A percentile compares a stretch with the other conserved stretches of the same genome.
These are phyloP conservation scores for Ianthella basta DNA, from an alignment of 37 sponge, comb jelly and placozoan genomes.

Conservation along the genomic window DNA sequence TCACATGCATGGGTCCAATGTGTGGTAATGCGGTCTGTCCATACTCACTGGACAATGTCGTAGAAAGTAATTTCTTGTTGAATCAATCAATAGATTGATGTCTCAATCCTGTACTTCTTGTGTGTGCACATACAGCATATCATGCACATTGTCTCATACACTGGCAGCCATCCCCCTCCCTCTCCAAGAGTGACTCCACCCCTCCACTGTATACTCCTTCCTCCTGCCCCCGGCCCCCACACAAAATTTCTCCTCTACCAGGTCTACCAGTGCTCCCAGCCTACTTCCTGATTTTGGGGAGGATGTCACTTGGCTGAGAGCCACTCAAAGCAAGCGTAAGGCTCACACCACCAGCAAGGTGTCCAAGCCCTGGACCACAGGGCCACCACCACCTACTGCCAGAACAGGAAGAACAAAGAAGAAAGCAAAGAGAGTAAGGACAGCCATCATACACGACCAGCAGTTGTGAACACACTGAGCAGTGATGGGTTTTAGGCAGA, in stretches of 20 bases:
- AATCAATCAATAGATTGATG: no score
- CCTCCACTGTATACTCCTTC: no score
- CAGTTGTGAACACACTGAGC: no score
- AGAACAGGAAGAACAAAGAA: background rate
- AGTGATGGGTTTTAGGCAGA: no score
- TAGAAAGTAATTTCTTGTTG: no score
- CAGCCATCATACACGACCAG: background rate
- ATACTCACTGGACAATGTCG: no score
- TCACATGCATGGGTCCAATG: background rate
- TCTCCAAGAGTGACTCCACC: no score
- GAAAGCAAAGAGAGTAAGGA: constrained; percentile 5
- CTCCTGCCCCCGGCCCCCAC: background rate
- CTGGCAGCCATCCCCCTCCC: no score
- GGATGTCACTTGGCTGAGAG: background rate
- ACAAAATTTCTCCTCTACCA: background rate
- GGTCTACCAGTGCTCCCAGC: constrained; percentile 57
- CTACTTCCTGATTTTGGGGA: constrained; percentile 28
- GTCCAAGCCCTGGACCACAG: constrained; percentile 30
- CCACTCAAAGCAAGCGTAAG: background rate
- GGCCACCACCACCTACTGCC: background rate
- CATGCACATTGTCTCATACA: no score
- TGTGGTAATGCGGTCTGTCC: no score
- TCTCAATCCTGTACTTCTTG: no score
- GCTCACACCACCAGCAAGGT: background rate
- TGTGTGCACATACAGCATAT: no score